phyloP scores from a whole-genome alignment of 2,797 vertebrate genomes.

The Oreochromis mossambicus region DNA sequence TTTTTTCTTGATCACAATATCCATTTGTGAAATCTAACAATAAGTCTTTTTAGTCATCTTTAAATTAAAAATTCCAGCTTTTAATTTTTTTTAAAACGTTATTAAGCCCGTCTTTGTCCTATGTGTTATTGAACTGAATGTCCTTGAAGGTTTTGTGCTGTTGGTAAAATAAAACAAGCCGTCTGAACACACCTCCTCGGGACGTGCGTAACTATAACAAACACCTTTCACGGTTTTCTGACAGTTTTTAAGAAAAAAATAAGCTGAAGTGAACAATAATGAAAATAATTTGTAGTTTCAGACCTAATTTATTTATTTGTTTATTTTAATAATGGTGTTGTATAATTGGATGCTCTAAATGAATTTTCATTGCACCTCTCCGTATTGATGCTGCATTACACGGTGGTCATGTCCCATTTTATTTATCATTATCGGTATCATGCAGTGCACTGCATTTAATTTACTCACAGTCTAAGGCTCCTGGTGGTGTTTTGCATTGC shows the following conservation, averaged over 20 bases:
- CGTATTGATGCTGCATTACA: not conserved
- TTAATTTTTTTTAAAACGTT: not conserved
- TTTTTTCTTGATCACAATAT: not conserved
- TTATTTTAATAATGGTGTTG: not conserved
- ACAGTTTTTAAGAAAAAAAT: not conserved
- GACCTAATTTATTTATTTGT: not conserved
- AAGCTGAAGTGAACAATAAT: not conserved
- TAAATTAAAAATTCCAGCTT: not conserved
- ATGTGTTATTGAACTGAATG: not conserved
- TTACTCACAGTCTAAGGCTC: not conserved
- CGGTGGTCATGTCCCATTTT: not conserved
- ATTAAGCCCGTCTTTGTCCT: not conserved
- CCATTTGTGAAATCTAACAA: not conserved
- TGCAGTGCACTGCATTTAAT: not conserved
- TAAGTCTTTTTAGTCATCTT: not conserved
- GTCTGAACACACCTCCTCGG: not conserved
- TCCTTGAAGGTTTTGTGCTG: not conserved
- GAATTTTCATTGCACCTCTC: not conserved
- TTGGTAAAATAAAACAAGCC: not conserved
- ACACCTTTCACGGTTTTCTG: not conserved
- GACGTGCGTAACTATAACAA: not conserved
- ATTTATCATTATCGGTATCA: not conserved
- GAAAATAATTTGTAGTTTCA: not conserved
- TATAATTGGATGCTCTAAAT: not conserved
- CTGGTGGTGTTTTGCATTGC: not conserved